Evolutionary conservation across 1,140 invertebrate species (phyloP).

Genomic region (Himalopsyche phryganea): DNA sequence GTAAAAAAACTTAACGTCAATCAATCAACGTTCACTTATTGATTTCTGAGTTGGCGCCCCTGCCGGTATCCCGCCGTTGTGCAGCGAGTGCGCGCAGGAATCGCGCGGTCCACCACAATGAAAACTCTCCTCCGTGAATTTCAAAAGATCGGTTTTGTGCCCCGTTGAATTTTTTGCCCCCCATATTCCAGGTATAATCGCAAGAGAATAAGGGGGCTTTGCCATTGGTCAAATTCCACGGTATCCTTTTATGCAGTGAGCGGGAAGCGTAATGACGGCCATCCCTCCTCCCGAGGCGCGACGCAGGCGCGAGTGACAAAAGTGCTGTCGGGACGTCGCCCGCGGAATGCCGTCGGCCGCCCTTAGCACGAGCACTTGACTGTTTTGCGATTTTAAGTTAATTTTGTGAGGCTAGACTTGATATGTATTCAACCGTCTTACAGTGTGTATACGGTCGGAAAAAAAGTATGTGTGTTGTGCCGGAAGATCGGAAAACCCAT

Average conservation of each 20-base stretch:
- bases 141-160: neutral
- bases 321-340: conserved; percentile 27
- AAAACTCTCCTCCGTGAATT: neutral
- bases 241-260: conserved; percentile 51
- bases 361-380: too few species aligned
- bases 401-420: too few species aligned
- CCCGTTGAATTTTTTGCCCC: conserved; percentile 30
- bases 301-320: conserved; percentile 32
- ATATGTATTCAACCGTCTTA: too few species aligned
- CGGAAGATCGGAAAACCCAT: too few species aligned
- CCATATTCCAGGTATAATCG: conserved; percentile 30
- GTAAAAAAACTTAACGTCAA: too few species aligned
- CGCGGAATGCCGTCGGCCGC: conserved; percentile 25
- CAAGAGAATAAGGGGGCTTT: conserved; percentile 45
- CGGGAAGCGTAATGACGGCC: conserved; percentile 37
- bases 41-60: conserved; percentile 19
- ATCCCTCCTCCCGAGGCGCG: conserved; percentile 9
- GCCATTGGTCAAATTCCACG: conserved; percentile 50
- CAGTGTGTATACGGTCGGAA: too few species aligned
- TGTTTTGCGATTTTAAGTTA: too few species aligned
- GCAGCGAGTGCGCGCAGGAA: neutral
- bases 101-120: neutral
- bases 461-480: too few species aligned
- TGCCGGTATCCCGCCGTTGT: neutral
- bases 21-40: conserved; percentile 38